phyloP scores from a whole-genome alignment of 2,888 invertebrate genomes.

The Chalcosyrphus nemorum region DNA sequence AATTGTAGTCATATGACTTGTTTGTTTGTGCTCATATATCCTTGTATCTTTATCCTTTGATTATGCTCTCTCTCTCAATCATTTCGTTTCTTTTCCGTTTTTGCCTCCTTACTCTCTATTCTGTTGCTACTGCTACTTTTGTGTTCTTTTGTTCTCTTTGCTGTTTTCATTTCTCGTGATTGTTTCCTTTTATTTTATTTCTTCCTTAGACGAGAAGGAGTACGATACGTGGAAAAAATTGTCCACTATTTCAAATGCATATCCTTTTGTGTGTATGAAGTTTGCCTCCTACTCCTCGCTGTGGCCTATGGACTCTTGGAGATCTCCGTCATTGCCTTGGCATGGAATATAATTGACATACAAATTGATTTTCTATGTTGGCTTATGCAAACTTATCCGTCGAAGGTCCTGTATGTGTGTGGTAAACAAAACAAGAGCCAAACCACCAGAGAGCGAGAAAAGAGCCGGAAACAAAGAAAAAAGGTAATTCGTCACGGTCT shows the following conservation, averaged over 20 bases:
- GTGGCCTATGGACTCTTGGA: constrained; percentile 56
- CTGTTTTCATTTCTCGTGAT: constrained; percentile 65
- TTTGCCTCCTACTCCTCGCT: constrained; percentile 30
- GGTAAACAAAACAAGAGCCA: constrained; percentile 51
- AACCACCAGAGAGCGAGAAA: constrained; percentile 34
- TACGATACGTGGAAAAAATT: constrained; percentile 66
- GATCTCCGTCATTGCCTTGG: constrained; percentile 64
- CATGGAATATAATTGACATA: constrained; percentile 71
- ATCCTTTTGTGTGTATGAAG: constrained; percentile 49
- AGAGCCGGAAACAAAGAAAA: constrained; percentile 53
- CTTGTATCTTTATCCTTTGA: constrained; percentile 66
- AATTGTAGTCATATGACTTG: constrained; percentile 51
- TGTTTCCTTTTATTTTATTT: constrained; percentile 51
- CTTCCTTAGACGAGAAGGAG: constrained; percentile 42
- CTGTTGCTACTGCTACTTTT: not conserved
- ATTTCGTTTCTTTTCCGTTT: not conserved
- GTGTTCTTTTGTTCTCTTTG: constrained; percentile 21
- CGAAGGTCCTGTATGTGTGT: constrained; percentile 47
- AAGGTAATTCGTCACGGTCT: constrained; percentile 70
- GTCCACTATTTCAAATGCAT: constrained; percentile 58
- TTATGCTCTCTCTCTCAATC: constrained; percentile 65
- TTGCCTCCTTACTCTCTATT: constrained; percentile 5
- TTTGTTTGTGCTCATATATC: constrained; percentile 38
- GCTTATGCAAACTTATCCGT: constrained; percentile 54
- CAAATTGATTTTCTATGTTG: constrained; percentile 72